These are phyloP conservation scores for Synanthedon myopaeformis DNA, from an alignment of 2,888 invertebrate species.

Conservation along the genomic window DNA sequence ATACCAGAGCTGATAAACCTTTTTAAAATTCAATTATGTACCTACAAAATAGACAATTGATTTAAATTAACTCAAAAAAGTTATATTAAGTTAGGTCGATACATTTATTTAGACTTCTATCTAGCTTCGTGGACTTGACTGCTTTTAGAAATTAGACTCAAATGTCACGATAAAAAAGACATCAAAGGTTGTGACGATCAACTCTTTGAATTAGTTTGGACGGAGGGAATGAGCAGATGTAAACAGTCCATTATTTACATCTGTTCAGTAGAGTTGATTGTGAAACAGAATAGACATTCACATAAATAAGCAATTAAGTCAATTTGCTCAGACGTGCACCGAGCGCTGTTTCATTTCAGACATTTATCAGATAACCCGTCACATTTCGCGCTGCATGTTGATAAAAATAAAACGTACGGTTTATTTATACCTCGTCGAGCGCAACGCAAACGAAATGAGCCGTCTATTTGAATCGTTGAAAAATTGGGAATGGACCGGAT, in stretches of 20 bases:
- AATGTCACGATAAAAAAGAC: too few species aligned
- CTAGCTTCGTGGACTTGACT: too few species aligned
- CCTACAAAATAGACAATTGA: too few species aligned
- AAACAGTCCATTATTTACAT: not conserved
- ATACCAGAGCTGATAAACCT: too few species aligned
- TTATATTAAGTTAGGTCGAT: too few species aligned
- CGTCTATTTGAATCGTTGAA: constrained; percentile 13
- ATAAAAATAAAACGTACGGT: constrained; percentile 34
- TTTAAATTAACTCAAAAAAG: too few species aligned
- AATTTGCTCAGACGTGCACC: constrained; percentile 32
- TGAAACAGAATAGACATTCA: not conserved
- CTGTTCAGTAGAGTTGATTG: constrained; percentile 1
- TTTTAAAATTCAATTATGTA: too few species aligned
- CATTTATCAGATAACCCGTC: constrained; percentile 45
- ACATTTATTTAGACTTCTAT: too few species aligned
- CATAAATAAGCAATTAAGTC: constrained; percentile 21
- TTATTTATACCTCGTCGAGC: constrained; percentile 24
- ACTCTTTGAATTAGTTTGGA: too few species aligned
- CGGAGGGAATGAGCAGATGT: too few species aligned
- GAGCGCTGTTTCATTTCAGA: constrained; percentile 28
- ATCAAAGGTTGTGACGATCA: too few species aligned
- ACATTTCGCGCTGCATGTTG: constrained; percentile 24
- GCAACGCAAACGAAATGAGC: constrained; percentile 1
- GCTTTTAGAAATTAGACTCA: too few species aligned
- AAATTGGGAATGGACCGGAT: constrained; percentile 15